phyloP scores from a whole-genome alignment of 2,113 vertebrate species.

The Poeciliopsis prolifica region DNA sequence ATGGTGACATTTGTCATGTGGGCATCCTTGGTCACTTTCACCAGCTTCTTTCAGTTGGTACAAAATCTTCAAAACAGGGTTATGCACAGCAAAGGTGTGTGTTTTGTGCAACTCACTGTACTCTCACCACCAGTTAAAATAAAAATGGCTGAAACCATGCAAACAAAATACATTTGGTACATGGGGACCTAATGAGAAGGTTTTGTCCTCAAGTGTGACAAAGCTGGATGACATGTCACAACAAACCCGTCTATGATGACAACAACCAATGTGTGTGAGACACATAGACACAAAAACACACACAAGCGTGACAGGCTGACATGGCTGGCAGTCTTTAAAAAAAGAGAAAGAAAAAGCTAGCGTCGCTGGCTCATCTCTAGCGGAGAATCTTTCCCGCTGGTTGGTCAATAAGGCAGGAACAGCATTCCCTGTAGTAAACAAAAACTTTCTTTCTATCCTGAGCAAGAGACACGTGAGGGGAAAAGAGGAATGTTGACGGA shows the following conservation, averaged over 20 bases:
- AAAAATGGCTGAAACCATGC: conserved; percentile 39
- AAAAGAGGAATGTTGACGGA: conserved; percentile 23
- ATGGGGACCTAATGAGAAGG: conserved; percentile 65
- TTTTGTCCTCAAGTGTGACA: conserved; percentile 74
- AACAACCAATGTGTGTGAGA: conserved; percentile 65
- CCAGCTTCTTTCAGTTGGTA: conserved; percentile 9
- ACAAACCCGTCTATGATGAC: conserved; percentile 70
- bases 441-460: conserved; percentile 66
- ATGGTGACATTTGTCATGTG: conserved; percentile 48
- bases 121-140: conserved; percentile 57
- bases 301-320: conserved; percentile 66
- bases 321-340: conserved; percentile 70
- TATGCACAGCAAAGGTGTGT: conserved; percentile 23
- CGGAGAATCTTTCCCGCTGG: conserved; percentile 70
- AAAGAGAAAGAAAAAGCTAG: conserved; percentile 73
- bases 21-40: conserved; percentile 26
- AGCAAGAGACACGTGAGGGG: conserved; percentile 7
- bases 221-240: conserved; percentile 75
- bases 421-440: conserved; percentile 70
- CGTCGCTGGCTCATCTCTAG: conserved; percentile 60
- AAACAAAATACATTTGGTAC: conserved; percentile 45
- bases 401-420: conserved; percentile 74
- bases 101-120: conserved; percentile 22
- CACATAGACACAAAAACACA: conserved; percentile 13
- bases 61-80: conserved; percentile 13